phyloP scores from a whole-genome alignment of 53 echinoderm and acorn worm genomes.

The Actinopyga echinites region DNA sequence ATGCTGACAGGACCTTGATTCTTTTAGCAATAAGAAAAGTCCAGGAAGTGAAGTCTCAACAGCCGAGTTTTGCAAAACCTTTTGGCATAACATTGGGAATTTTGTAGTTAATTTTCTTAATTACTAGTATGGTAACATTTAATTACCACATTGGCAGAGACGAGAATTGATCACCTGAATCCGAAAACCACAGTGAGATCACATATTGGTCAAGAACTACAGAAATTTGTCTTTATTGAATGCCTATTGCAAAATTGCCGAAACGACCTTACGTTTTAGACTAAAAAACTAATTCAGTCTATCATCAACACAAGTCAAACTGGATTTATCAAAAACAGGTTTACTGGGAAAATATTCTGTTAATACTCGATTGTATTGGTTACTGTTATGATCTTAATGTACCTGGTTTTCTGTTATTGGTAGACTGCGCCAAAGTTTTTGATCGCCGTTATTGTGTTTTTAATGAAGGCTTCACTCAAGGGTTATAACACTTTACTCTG shows the following conservation, averaged over 20 bases:
- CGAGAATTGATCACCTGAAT: neutral
- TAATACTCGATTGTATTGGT: conserved; percentile 37
- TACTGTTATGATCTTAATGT: neutral
- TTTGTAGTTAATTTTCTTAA: neutral
- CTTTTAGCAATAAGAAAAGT: too few relatives aligned
- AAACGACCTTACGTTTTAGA: neutral
- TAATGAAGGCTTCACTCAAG: too few relatives aligned
- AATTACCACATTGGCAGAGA: neutral
- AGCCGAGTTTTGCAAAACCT: neutral
- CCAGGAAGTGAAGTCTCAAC: neutral
- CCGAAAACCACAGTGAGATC: neutral
- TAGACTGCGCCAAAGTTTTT: too few relatives aligned
- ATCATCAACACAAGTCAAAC: neutral
- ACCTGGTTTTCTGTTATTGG: too few relatives aligned
- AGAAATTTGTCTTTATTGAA: neutral
- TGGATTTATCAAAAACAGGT: conserved; percentile 39
- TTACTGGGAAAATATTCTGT: conserved; percentile 55
- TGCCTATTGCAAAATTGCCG: too few relatives aligned
- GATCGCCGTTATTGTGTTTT: too few relatives aligned
- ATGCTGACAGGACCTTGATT: neutral
- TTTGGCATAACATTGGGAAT: neutral
- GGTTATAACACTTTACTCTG: too few relatives aligned
- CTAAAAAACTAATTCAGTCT: neutral
- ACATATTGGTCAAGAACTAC: neutral
- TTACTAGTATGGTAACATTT: neutral